phyloP scores from a whole-genome alignment of 2,797 vertebrate species.

The Smutsia temminckii region DNA sequence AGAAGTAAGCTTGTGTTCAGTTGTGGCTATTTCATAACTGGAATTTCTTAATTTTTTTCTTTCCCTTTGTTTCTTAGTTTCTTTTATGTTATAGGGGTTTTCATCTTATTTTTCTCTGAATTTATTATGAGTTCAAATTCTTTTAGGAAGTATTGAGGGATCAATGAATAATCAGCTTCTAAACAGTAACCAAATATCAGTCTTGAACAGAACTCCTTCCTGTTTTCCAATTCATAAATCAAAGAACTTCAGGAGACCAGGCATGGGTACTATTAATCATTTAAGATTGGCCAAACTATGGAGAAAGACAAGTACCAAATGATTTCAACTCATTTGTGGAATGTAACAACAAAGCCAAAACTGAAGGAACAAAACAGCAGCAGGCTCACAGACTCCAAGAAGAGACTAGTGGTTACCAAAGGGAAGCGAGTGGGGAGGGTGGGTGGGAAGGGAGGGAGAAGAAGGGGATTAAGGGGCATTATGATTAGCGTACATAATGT shows the following conservation, averaged over 20 bases:
- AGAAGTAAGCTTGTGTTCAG: slow-evolving; percentile 24
- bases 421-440: no score
- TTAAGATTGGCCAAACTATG: slow-evolving; percentile 18
- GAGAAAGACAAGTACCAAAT: no score
- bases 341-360: no score
- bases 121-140: background rate
- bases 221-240: slow-evolving; percentile 24
- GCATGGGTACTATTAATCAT: background rate
- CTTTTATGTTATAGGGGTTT: background rate
- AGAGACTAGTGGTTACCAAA: no score
- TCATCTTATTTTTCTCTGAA: background rate
- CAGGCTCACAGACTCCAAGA: no score
- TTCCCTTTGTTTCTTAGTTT: background rate
- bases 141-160: background rate
- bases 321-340: no score
- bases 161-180: slow-evolving; percentile 1
- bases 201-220: background rate
- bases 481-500: no score
- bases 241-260: background rate
- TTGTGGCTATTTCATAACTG: background rate
- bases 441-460: no score
- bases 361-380: no score
- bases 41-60: slow-evolving; percentile 18
- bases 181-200: background rate
- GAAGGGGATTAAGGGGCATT: no score